Evolutionary conservation across 2,113 vertebrate species (phyloP), one percentile per base, ranked within the genome.

Genomic region (Taurulus bubalis): DNA sequence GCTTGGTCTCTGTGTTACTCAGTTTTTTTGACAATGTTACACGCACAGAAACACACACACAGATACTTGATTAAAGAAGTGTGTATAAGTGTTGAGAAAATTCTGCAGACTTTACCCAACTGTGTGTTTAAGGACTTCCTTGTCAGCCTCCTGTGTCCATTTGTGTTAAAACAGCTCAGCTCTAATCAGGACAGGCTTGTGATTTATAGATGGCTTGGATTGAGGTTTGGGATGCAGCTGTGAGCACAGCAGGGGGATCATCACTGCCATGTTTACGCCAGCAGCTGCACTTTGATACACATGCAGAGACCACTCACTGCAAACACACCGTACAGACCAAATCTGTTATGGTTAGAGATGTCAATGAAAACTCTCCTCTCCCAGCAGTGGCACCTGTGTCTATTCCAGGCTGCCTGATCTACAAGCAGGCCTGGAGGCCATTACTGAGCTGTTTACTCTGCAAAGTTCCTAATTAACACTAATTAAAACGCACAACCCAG

Each of bases 401-500:
- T 82, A 12, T 18, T 77, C 30, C 18, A 63, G 71, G 40, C 63
- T 60, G 71, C 64, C 70, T 86, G 70, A 77, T 80, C 78, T 79
- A 63, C 72, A 69, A 82, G 77, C 84, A 80, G 80, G 71, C 59
- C 87, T 87, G 75, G 62, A 84, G 88, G 88, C 79, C 75, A 85
- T 90, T 80, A 73, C 82, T 22, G 34, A 74, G 79, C 71, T 90
- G 80, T 91, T 92, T 89, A 87, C 85, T 88, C 82, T 73, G 69
- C 75, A 79, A 73, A 88, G 64, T 72, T 80, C 73, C 77, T 89
- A 87, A 93, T 94, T 91, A 91, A 86, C 69, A 79, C 82, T 80
- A 90, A 91, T 93, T 91, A 90, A 88, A 84, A 90, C 80, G 63
- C 87, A 88, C 80, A 89, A 88, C 91, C 87, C 82, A 83, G 72